Evolutionary conservation across 2,888 invertebrate species (phyloP).

Genomic region (Cloeon dipterum): DNA sequence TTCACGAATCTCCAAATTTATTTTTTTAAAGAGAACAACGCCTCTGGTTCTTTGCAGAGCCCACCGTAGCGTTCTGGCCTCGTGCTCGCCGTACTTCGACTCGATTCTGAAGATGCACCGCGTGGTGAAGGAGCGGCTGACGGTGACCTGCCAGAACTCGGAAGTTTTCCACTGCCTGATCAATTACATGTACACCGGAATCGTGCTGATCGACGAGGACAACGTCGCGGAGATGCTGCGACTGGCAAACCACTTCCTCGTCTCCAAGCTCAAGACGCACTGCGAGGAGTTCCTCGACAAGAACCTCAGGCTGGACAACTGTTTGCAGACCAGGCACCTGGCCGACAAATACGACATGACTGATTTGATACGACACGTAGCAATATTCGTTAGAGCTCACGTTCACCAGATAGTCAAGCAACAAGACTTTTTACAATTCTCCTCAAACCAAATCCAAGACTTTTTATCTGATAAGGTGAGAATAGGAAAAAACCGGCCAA

Average conservation of each 20-base stretch:
- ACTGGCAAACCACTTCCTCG: slow-evolving; percentile 35
- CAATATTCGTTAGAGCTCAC: slow-evolving; percentile 27
- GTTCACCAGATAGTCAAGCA: slow-evolving; percentile 27
- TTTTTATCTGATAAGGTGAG: slow-evolving; percentile 27
- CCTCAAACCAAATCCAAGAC: slow-evolving; percentile 22
- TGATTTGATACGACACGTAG: slow-evolving; percentile 27
- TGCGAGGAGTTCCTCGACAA: slow-evolving; percentile 38
- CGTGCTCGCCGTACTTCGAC: slow-evolving; percentile 38
- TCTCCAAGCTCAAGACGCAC: slow-evolving; percentile 31
- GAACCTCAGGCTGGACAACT: slow-evolving; percentile 33
- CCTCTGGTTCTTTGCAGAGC: no score
- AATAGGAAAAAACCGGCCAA: no score
- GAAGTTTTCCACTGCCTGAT: slow-evolving; percentile 31
- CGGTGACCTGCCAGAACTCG: slow-evolving; percentile 28
- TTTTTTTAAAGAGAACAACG: no score
- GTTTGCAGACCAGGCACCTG: slow-evolving; percentile 32
- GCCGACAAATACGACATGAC: slow-evolving; percentile 32
- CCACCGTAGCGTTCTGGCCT: slow-evolving; percentile 35
- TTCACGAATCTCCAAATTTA: no score
- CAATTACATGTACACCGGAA: slow-evolving; percentile 41
- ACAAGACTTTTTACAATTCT: slow-evolving; percentile 25
- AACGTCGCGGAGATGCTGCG: slow-evolving; percentile 35
- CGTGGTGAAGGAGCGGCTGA: slow-evolving; percentile 26
- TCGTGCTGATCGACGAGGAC: slow-evolving; percentile 29
- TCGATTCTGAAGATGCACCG: slow-evolving; percentile 29